phyloP scores from a whole-genome alignment of 2,113 vertebrate genomes.

The Lepidothrix coronata region DNA sequence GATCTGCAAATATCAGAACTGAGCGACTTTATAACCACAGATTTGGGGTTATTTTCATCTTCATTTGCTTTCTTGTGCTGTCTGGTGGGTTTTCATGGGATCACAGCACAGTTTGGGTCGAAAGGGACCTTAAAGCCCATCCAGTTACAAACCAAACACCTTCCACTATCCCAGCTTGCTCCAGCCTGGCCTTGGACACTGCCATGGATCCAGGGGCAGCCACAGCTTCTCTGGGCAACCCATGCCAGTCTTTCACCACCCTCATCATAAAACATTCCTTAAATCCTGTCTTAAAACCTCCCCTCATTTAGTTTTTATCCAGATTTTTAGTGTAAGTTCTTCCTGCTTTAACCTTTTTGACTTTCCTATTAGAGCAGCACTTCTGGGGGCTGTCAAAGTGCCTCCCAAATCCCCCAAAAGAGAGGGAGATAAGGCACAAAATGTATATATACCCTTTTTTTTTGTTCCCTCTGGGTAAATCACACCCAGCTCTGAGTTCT shows the following conservation, averaged over 20 bases:
- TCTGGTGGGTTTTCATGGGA: background rate
- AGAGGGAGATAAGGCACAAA: background rate
- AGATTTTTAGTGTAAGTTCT: background rate
- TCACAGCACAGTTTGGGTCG: background rate
- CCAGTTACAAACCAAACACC: no score
- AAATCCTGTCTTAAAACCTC: background rate
- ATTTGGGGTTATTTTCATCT: background rate
- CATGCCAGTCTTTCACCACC: background rate
- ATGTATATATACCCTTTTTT: background rate
- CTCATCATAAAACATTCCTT: background rate
- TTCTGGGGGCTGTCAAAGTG: background rate
- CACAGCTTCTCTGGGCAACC: background rate
- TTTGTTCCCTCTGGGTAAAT: background rate
- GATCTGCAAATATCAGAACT: background rate
- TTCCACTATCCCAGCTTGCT: rapidly evolving
- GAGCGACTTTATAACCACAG: background rate
- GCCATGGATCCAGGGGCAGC: background rate
- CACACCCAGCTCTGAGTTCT: background rate
- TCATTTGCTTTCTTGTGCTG: background rate
- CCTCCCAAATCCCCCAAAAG: background rate
- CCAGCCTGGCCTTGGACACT: background rate
- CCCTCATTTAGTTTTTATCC: background rate
- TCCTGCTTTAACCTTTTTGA: background rate
- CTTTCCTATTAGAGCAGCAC: background rate
- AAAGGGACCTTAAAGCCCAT: background rate